Conservation (phyloP, 2,888 invertebrate species). For the Limnephilus lunatus region DNA sequence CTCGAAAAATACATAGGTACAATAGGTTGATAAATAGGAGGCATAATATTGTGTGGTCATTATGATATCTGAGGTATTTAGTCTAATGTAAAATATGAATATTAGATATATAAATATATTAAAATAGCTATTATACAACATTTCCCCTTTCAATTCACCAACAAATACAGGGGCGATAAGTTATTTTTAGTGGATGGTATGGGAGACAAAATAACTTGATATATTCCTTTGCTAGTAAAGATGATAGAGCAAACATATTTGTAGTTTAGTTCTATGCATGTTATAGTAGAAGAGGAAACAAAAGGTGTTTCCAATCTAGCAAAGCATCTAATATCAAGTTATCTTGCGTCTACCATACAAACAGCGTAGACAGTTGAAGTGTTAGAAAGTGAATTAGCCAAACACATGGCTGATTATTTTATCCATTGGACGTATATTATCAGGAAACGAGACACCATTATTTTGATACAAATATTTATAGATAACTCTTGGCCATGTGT, state of each 20-base stretch:
- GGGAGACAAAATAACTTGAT: background rate
- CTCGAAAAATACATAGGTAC: background rate
- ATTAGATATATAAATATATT: background rate
- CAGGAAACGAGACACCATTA: background rate
- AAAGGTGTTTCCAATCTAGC: background rate
- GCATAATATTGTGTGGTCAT: background rate
- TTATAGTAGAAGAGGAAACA: background rate
- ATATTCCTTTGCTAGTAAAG: background rate
- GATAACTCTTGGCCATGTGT: background rate
- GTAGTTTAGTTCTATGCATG: background rate
- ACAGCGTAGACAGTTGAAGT: background rate
- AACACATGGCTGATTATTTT: conserved; percentile 7
- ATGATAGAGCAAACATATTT: background rate
- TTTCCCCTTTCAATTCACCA: background rate
- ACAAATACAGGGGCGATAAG: background rate
- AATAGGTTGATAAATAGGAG: background rate
- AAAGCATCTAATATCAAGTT: background rate
- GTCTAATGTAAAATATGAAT: background rate
- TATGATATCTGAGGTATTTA: background rate
- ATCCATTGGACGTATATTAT: background rate
- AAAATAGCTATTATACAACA: background rate
- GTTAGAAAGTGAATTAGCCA: conserved; percentile 14
- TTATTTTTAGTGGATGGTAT: background rate
- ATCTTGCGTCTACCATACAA: background rate
- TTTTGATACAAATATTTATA: background rate